Conservation (phyloP, 1,140 invertebrate genomes). For the Protaetia brevitarsis region DNA sequence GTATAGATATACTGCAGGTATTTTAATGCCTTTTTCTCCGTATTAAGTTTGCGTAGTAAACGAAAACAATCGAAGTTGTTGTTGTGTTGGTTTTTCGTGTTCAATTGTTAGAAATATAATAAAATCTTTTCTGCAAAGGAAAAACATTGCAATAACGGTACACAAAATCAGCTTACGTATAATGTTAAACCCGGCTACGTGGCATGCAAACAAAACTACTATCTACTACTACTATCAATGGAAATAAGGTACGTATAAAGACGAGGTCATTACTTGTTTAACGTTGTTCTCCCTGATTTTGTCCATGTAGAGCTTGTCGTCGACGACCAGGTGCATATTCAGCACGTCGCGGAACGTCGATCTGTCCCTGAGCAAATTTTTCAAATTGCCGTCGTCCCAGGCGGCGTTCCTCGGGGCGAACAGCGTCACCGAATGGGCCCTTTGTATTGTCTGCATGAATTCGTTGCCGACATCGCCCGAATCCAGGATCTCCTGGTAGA, state of each 20-base stretch:
- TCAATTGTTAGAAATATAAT: not conserved
- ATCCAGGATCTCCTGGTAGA: constrained; percentile 75
- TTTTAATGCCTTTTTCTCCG: not conserved
- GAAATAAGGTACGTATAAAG: constrained; percentile 1
- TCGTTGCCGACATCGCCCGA: constrained; percentile 66
- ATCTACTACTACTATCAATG: too few relatives aligned
- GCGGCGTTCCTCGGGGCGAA: constrained; percentile 89
- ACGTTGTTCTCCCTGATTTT: constrained; percentile 68
- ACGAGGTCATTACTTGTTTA: constrained; percentile 41
- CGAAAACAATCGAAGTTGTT: not conserved
- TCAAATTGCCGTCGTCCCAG: constrained; percentile 66
- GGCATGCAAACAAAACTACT: constrained; percentile 1
- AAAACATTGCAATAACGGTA: not conserved
- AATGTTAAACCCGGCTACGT: not conserved
- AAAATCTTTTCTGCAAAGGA: too few relatives aligned
- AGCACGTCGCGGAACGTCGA: constrained; percentile 70
- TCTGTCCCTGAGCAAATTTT: constrained; percentile 67
- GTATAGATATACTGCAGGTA: not conserved
- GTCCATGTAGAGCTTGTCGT: constrained; percentile 69
- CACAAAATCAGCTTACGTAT: constrained; percentile 10
- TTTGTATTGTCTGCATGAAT: constrained; percentile 69
- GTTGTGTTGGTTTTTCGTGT: not conserved
- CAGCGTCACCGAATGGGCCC: constrained; percentile 71
- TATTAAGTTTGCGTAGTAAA: not conserved
- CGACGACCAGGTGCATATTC: constrained; percentile 72